phyloP scores from a whole-genome alignment of 2,113 vertebrate genomes.

The Chionis minor region DNA sequence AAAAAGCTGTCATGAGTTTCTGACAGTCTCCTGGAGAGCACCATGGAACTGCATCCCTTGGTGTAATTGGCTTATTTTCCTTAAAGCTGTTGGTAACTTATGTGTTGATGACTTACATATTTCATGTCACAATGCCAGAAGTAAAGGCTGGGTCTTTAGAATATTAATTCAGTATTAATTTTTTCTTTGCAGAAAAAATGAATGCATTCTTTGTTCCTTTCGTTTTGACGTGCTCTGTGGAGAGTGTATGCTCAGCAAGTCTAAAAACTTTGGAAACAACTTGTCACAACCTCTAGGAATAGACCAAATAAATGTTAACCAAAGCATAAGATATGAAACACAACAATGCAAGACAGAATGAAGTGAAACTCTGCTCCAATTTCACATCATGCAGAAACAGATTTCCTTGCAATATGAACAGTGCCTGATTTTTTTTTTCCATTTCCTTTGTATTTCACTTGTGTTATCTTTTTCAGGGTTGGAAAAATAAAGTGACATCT shows the following conservation, averaged over 20 bases:
- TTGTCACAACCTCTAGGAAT: conserved; percentile 30
- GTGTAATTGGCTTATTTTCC: too few relatives aligned
- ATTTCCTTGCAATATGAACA: background rate
- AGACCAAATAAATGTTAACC: conserved; percentile 32
- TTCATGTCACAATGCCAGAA: too few relatives aligned
- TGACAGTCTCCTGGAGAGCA: background rate
- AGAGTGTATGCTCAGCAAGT: conserved; percentile 11
- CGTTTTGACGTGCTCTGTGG: background rate
- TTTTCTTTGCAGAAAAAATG: background rate
- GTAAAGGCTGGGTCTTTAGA: background rate
- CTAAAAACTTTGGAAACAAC: conserved; percentile 30
- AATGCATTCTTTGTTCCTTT: conserved; percentile 3
- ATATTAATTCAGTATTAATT: background rate
- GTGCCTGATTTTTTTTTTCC: background rate
- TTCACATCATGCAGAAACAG: conserved; percentile 39
- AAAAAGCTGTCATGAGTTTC: background rate
- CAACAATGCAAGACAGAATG: conserved; percentile 35
- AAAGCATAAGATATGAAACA: conserved; percentile 63
- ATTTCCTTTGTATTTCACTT: background rate
- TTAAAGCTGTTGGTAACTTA: too few relatives aligned
- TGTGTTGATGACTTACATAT: too few relatives aligned
- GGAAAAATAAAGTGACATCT: background rate
- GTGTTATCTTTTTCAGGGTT: background rate
- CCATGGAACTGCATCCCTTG: background rate
- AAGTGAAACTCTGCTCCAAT: conserved; percentile 50